Conservation (phyloP, 2,888 invertebrate genomes). For the Caradrina kadenii region DNA sequence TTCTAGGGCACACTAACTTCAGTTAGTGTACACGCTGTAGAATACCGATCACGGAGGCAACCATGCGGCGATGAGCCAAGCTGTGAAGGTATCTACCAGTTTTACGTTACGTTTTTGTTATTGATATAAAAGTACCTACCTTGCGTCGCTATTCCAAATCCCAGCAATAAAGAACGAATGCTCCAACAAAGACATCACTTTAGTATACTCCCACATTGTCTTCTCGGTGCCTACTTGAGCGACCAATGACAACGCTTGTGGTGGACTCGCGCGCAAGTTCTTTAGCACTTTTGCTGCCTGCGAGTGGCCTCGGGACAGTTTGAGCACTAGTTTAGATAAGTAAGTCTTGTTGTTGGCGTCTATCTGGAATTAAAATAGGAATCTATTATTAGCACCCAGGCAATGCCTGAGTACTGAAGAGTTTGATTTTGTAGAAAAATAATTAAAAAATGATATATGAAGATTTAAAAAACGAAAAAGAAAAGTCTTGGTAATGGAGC, state of each 20-base stretch:
- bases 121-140: slow-evolving; percentile 67
- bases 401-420: background rate
- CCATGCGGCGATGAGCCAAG: no score
- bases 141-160: slow-evolving; percentile 85
- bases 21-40: no score
- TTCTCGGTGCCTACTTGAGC: slow-evolving; percentile 87
- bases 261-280: slow-evolving; percentile 80
- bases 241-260: slow-evolving; percentile 83
- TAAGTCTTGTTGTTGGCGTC: slow-evolving; percentile 88
- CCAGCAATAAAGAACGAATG: slow-evolving; percentile 87
- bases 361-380: slow-evolving; percentile 74
- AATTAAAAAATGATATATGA: no score
- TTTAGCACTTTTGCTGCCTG: slow-evolving; percentile 84
- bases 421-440: background rate
- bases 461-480: no score
- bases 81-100: no score
- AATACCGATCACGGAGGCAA: no score
- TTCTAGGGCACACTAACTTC: no score
- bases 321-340: slow-evolving; percentile 84
- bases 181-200: slow-evolving; percentile 84
- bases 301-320: slow-evolving; percentile 86
- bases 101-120: no score
- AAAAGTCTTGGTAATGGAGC: no score
- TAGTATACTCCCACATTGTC: slow-evolving; percentile 87
- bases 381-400: background rate